Evolutionary conservation across 1,140 invertebrate genomes (phyloP), one percentile per base, ranked within the genome.

Genomic region (Phenacoccus solenopsis): DNA sequence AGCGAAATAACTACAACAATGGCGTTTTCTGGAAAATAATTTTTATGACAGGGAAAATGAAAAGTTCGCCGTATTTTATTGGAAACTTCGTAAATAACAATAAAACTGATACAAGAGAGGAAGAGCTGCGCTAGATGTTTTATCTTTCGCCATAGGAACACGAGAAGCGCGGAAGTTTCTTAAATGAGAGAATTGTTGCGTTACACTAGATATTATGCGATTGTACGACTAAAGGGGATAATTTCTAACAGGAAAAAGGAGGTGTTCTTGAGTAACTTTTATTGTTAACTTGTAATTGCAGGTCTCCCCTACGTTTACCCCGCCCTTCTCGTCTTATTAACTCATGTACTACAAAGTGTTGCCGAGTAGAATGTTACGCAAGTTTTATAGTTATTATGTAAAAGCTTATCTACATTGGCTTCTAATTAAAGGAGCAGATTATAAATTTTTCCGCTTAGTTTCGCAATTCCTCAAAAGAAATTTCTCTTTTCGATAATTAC

Each of bases 131-230:
- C n/a, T n/a, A n/a, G n/a, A n/a, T n/a, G n/a, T n/a, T n/a, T n/a
- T n/a, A n/a, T n/a, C n/a, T n/a, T n/a, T n/a, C n/a, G n/a, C n/a
- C n/a, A n/a, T n/a, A n/a, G n/a, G n/a, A n/a, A n/a, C n/a, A n/a
- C n/a, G n/a, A n/a, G n/a, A n/a, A n/a, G n/a, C n/a, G n/a, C n/a
- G n/a, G n/a, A n/a, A n/a, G n/a, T n/a, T n/a, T n/a, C n/a, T n/a
- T n/a, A n/a, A n/a, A n/a, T n/a, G n/a, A n/a, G n/a, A n/a, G n/a
- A n/a, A n/a, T n/a, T n/a, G n/a, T n/a, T n/a, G n/a, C n/a, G n/a
- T n/a, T n/a, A n/a, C n/a, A n/a, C n/a, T 49, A 49, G 38, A 49
- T 49, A 49, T 49, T 49, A 49, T 49, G 38, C 38, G 38, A 49
- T 49, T 49, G 38, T 49, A 49, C 38, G 38, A 49, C 38, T 49